Conservation (phyloP, 2,113 vertebrate species). For the Camelus dromedarius region DNA sequence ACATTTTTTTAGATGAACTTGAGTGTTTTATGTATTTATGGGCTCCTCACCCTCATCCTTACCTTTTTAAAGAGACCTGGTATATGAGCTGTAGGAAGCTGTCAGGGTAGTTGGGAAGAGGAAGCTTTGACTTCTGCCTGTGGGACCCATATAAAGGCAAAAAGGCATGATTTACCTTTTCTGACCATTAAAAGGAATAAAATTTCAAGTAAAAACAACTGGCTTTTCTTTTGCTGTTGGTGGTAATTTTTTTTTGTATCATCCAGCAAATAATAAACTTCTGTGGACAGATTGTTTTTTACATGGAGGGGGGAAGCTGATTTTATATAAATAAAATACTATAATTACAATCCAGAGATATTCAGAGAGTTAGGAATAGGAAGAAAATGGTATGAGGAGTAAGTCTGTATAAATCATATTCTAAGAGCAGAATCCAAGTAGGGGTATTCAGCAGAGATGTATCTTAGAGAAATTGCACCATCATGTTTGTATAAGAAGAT, state of each 20-base stretch:
- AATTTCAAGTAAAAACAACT: slow-evolving; percentile 28
- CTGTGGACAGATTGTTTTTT: not conserved
- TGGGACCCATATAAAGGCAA: not conserved
- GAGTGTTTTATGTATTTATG: not conserved
- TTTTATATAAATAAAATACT: slow-evolving; percentile 46
- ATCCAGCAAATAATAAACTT: slow-evolving; percentile 8
- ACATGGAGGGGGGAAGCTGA: not conserved
- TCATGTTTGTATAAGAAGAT: not conserved
- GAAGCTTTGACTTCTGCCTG: not conserved
- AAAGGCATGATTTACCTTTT: slow-evolving; percentile 19
- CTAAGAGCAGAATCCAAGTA: not conserved
- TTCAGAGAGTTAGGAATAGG: not conserved
- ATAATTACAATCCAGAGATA: not conserved
- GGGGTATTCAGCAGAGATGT: not conserved
- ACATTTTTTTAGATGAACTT: not conserved
- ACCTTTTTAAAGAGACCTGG: not conserved
- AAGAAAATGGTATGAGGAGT: not conserved
- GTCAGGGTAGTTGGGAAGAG: not conserved
- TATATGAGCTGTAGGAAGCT: not conserved
- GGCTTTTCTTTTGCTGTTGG: not conserved
- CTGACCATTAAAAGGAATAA: slow-evolving; percentile 42
- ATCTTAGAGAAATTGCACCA: not conserved
- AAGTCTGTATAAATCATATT: not conserved
- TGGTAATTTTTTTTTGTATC: not conserved
- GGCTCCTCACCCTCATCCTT: not conserved